phyloP scores from a whole-genome alignment of 2,888 invertebrate species.

The Ectemnius lituratus region DNA sequence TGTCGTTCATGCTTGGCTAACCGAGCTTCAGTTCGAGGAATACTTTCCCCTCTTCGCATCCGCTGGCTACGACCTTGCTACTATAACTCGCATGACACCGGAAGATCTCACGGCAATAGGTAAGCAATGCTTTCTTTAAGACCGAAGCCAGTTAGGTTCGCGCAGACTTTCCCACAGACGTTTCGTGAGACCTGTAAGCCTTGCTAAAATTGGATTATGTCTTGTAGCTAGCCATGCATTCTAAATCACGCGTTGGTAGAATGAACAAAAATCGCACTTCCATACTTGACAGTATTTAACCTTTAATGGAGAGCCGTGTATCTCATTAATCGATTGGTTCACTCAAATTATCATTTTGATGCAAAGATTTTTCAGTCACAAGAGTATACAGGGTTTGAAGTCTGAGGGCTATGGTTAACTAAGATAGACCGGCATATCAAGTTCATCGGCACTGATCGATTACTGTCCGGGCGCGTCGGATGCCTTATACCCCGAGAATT shows the following conservation, averaged over 20 bases:
- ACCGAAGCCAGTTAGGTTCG: not conserved
- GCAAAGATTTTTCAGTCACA: no score
- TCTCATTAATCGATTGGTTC: no score
- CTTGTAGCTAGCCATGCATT: no score
- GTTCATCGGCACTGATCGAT: not conserved
- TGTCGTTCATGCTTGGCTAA: conserved; percentile 95
- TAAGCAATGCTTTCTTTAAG: conserved; percentile 29
- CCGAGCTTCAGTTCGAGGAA: conserved; percentile 95
- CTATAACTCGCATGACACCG: conserved; percentile 99
- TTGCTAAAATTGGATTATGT: not conserved
- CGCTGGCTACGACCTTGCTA: conserved; percentile 98
- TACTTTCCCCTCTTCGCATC: conserved; percentile 95
- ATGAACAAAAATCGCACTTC: no score
- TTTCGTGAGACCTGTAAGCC: not conserved
- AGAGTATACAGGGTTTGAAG: no score
- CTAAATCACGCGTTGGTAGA: no score
- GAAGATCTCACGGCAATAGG: conserved; percentile 94
- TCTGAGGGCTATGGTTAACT: no score
- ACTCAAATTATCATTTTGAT: no score
- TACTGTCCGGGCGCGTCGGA: not conserved
- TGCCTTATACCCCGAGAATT: not conserved
- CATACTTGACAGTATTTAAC: no score
- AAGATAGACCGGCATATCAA: not conserved
- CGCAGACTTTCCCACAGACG: conserved; percentile 1
- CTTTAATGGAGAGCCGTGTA: no score